Evolutionary conservation across 2,797 vertebrate genomes (phyloP).

Genomic region (Euthynnus affinis): DNA sequence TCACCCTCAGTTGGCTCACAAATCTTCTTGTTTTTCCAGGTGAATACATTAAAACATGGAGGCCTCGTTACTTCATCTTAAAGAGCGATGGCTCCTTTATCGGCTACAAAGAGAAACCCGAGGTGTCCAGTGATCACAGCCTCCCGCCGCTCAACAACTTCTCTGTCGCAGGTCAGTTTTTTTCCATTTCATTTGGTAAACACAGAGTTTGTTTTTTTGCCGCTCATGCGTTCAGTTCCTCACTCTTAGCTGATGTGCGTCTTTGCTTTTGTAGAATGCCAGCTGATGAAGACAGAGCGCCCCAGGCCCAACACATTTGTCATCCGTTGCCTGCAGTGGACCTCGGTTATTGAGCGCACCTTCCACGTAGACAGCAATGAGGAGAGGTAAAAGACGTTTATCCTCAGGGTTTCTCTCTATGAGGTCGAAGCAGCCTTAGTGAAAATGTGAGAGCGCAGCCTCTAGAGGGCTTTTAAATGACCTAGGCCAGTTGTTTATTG

Average conservation of each 20-base stretch:
- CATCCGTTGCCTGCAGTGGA: slow-evolving; percentile 98
- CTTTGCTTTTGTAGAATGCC: slow-evolving; percentile 88
- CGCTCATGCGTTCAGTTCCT: background rate
- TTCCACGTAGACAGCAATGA: slow-evolving; percentile 94
- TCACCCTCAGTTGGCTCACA: background rate
- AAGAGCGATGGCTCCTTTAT: slow-evolving; percentile 97
- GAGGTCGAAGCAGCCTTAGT: background rate
- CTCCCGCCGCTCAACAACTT: slow-evolving; percentile 97
- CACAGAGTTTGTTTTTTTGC: background rate
- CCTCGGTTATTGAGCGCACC: slow-evolving; percentile 95
- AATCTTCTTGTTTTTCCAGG: slow-evolving; percentile 78
- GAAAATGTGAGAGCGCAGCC: background rate
- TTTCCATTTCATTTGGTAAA: background rate
- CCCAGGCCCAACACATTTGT: slow-evolving; percentile 95
- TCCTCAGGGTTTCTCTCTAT: background rate
- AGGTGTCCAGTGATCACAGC: slow-evolving; percentile 88
- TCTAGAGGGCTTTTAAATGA: background rate
- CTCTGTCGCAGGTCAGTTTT: slow-evolving; percentile 91
- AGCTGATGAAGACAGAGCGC: slow-evolving; percentile 96
- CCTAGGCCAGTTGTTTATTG: background rate
- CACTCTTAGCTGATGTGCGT: slow-evolving; percentile 8
- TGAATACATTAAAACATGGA: slow-evolving; percentile 97
- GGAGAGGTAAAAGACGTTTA: slow-evolving; percentile 85
- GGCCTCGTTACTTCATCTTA: slow-evolving; percentile 95
- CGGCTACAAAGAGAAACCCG: slow-evolving; percentile 95